Evolutionary conservation across 2,888 invertebrate species (phyloP), one percentile per base, ranked within the genome.

Genomic region (Gnatocerus cornutus): DNA sequence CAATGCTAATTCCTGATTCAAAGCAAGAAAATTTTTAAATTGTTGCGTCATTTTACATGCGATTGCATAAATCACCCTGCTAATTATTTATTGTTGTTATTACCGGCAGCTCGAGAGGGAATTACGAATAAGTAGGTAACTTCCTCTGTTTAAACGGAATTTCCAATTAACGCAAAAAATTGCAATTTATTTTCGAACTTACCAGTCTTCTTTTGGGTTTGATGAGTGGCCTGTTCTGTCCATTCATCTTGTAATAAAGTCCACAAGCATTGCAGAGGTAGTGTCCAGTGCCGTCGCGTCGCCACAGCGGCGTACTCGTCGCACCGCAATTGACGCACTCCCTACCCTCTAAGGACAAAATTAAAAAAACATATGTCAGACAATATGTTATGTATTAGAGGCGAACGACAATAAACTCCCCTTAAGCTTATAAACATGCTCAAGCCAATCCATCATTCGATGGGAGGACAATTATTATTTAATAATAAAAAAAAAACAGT

Each of bases 161-260:
- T n/a, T n/a, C n/a, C n/a, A n/a, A n/a, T n/a, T n/a, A n/a, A 21
- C 21, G 21, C 1, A 21, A 21, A 21, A 21, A 21, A 4, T 21
- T 21, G n/a, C n/a, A n/a, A n/a, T n/a, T n/a, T n/a, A n/a, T n/a
- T 7, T 29, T 29, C 10, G 41, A n/a, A 50, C 97, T 97, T 90
- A 99, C 99, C 94, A 98, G 94, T 92, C 99, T 94, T 91, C 99
- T 93, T 89, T 99, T 98, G 84, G 99, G 98, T 91, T 99, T 99
- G 89, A 98, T 98, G 84, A 99, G 92, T 69, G 99, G 99, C 86
- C 99, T 89, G 87, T 98, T 98, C 86, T 97, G 96, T 81, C 99
- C 99, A 87, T 99, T 99, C 98, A 99, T 99, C 90, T 99, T 99
- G 90, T 98, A 98, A 89, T 99, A 99, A 79, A 99, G 92, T 80